Conservation (phyloP, 2,888 invertebrate genomes). For the Platycnemis pennipes region DNA sequence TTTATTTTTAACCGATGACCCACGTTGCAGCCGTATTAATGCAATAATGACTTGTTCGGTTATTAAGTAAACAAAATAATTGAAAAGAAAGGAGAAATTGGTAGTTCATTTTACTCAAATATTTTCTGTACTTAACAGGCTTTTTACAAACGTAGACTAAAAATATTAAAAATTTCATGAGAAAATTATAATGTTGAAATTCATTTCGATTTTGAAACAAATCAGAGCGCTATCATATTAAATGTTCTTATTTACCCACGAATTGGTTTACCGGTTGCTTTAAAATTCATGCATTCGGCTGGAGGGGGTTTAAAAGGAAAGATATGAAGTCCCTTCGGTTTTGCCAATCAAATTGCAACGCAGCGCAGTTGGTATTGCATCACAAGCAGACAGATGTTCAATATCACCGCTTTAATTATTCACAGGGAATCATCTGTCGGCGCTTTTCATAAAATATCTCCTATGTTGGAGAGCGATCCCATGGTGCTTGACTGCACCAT, state of each 20-base stretch:
- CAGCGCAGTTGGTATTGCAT: background rate
- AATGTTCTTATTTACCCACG: slow-evolving; percentile 36
- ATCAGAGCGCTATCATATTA: background rate
- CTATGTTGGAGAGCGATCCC: background rate
- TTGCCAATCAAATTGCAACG: slow-evolving; percentile 54
- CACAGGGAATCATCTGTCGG: slow-evolving; percentile 43
- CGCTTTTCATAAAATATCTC: slow-evolving; percentile 56
- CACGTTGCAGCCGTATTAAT: background rate
- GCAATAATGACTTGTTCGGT: background rate
- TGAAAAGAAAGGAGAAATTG: background rate
- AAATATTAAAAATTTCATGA: slow-evolving; percentile 11
- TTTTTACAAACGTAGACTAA: background rate
- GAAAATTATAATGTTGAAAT: slow-evolving; percentile 8
- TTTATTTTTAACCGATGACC: background rate
- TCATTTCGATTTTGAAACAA: background rate
- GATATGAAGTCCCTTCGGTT: slow-evolving; percentile 45
- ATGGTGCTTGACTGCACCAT: background rate
- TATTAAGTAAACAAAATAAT: too few relatives aligned
- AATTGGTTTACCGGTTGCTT: slow-evolving; percentile 11
- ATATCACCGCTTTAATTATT: slow-evolving; percentile 52
- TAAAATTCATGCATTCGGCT: slow-evolving; percentile 42
- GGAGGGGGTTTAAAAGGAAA: background rate
- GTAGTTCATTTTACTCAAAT: background rate
- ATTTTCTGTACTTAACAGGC: background rate
- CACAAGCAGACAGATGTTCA: slow-evolving; percentile 48